Percentiles rank a stretch among this genome's conserved stretches.
These are phyloP conservation scores for Myiotriccus ornatus DNA, from an alignment of 2,797 vertebrate species.

Conservation along the genomic window DNA sequence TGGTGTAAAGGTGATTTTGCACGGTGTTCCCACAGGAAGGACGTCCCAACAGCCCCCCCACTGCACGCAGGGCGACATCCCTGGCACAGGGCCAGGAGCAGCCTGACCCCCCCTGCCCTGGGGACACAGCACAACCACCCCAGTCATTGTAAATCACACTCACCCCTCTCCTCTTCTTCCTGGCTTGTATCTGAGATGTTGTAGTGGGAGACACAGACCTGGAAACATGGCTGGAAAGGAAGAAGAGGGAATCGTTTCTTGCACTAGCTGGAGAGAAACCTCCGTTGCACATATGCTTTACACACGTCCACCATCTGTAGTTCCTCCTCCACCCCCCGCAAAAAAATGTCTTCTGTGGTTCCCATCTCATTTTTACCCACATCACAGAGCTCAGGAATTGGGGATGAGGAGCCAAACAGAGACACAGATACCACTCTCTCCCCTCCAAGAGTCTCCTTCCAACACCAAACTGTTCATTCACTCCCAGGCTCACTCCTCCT, in stretches of 20 bases:
- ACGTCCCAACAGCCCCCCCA: fast-evolving
- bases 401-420: background rate
- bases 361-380: slow-evolving; percentile 9
- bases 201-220: slow-evolving; percentile 89
- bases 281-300: background rate
- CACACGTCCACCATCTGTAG: slow-evolving; percentile 21
- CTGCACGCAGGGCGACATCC: background rate
- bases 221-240: slow-evolving; percentile 83
- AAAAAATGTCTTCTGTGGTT: background rate
- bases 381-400: slow-evolving; percentile 36
- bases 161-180: slow-evolving; percentile 95
- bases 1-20: fast-evolving
- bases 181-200: slow-evolving; percentile 89
- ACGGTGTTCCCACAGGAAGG: background rate
- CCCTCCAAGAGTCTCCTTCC: background rate
- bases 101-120: background rate
- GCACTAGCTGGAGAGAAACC: background rate
- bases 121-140: background rate
- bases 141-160: slow-evolving; percentile 23
- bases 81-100: background rate
- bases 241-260: slow-evolving; percentile 30
- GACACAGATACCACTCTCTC: background rate
- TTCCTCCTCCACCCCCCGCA: background rate
- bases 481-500: background rate
- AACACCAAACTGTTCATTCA: background rate